These are phyloP conservation scores for Papilio xuthus DNA, from an alignment of 1,140 invertebrate species.

Conservation along the genomic window DNA sequence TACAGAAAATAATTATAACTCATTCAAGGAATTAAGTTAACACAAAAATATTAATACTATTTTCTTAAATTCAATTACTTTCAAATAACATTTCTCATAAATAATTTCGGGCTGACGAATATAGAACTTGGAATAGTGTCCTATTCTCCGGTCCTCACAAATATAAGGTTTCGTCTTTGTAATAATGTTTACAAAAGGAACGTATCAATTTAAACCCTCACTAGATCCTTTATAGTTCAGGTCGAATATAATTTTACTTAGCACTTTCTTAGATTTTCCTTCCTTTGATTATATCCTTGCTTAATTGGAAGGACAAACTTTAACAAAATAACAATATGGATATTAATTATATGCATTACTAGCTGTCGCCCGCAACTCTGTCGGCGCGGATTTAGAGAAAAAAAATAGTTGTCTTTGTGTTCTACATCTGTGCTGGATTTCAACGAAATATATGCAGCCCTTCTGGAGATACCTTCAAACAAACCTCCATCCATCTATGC, in stretches of 20 bases:
- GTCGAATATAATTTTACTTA: not conserved
- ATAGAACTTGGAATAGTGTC: not conserved
- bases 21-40: not conserved
- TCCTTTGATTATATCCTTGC: conserved; percentile 2
- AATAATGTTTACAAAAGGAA: conserved; percentile 13
- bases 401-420: too few species aligned
- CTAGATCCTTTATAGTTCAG: not conserved
- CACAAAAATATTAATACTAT: not conserved
- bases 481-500: too few species aligned
- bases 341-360: too few species aligned
- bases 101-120: not conserved
- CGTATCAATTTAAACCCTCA: not conserved
- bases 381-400: too few species aligned
- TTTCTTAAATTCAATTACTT: not conserved
- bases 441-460: too few species aligned
- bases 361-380: too few species aligned
- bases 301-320: not conserved
- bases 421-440: too few species aligned
- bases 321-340: too few species aligned
- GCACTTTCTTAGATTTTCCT: not conserved
- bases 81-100: conserved; percentile 14
- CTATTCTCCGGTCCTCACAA: not conserved
- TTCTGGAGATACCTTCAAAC: too few species aligned
- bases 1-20: not conserved
- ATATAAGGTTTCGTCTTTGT: conserved; percentile 17